phyloP scores from a whole-genome alignment of 2,113 vertebrate species.

The Semnornis frantzii region DNA sequence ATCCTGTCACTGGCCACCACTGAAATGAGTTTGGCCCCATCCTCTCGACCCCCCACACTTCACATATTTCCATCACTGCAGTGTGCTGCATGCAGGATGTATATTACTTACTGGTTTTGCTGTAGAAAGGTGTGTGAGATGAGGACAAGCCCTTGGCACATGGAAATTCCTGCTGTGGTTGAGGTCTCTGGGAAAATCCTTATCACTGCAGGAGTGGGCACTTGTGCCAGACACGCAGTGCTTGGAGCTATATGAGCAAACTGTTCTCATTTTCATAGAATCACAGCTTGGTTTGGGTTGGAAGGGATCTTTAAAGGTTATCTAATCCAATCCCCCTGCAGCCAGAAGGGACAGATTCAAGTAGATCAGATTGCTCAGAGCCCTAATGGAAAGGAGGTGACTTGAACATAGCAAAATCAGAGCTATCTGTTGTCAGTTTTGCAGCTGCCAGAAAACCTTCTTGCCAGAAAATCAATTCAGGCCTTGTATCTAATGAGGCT shows the following conservation, averaged over 20 bases:
- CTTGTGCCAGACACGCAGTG: background rate
- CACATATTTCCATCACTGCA: background rate
- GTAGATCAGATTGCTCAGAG: too few species aligned
- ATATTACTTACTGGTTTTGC: background rate
- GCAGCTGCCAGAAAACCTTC: background rate
- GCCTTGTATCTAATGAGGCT: background rate
- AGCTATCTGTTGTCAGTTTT: background rate
- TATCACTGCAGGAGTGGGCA: accelerated
- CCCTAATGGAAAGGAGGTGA: background rate
- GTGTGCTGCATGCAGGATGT: too few species aligned
- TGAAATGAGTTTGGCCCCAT: too few species aligned
- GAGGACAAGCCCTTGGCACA: background rate
- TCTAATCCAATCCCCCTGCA: too few species aligned
- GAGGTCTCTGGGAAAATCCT: background rate
- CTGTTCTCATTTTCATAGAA: background rate
- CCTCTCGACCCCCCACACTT: too few species aligned
- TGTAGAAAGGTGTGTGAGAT: background rate
- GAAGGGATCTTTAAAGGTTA: too few species aligned
- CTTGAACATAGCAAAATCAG: background rate
- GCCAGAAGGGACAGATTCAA: too few species aligned
- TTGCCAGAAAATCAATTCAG: background rate
- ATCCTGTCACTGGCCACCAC: too few species aligned
- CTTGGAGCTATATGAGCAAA: background rate
- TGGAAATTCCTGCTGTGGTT: accelerated
- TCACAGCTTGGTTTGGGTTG: too few species aligned